Evolutionary conservation across 1,140 invertebrate genomes (phyloP).

Genomic region (Solen grandis): DNA sequence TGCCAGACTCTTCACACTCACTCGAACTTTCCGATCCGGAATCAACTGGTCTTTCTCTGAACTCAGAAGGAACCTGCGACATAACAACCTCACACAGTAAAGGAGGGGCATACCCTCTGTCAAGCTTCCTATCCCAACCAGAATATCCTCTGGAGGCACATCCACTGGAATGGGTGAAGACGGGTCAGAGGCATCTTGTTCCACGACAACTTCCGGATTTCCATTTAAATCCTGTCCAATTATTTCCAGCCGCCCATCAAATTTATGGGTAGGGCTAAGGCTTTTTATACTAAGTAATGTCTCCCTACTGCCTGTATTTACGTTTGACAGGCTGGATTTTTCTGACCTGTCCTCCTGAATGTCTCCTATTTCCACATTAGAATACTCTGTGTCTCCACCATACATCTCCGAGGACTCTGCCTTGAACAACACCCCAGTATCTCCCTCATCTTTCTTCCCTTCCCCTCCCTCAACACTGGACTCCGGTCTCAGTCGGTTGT

Average conservation of each 20-base stretch:
- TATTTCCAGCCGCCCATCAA: constrained; percentile 23
- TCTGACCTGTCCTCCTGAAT: constrained; percentile 76
- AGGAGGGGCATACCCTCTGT: constrained; percentile 84
- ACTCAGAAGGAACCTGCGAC: constrained; percentile 88
- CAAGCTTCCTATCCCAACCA: constrained; percentile 59
- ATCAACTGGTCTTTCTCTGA: constrained; percentile 85
- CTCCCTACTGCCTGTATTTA: constrained; percentile 75
- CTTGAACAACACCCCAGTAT: not conserved
- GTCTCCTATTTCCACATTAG: constrained; percentile 77
- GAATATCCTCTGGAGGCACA: constrained; percentile 23
- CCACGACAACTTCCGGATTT: constrained; percentile 69
- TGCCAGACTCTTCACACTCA: constrained; percentile 92
- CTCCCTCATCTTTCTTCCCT: constrained; percentile 1
- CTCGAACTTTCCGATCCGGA: constrained; percentile 86
- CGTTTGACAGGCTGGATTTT: constrained; percentile 67
- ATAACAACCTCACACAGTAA: constrained; percentile 88
- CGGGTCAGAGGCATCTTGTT: constrained; percentile 15
- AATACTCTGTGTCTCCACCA: constrained; percentile 67
- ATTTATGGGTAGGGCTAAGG: constrained; percentile 66
- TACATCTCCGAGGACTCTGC: constrained; percentile 14
- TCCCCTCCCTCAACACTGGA: constrained; percentile 4
- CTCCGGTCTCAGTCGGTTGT: too few relatives aligned
- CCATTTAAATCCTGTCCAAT: constrained; percentile 77
- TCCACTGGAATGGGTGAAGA: constrained; percentile 2
- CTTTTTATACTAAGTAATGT: constrained; percentile 75